Evolutionary conservation across 2,113 vertebrate genomes (phyloP).

Genomic region (Brevimyrus niger): DNA sequence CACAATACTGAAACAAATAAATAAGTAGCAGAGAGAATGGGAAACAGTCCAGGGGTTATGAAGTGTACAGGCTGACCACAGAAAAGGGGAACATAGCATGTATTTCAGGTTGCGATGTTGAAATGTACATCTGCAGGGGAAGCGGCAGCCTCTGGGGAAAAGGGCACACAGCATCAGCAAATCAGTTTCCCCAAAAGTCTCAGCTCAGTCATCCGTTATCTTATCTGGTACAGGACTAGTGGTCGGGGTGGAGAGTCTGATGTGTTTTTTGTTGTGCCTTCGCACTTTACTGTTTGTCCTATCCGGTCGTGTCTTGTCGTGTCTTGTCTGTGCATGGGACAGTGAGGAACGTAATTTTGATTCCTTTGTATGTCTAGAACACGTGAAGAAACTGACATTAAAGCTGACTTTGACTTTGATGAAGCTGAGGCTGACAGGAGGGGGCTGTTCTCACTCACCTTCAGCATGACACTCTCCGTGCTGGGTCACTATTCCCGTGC

Average conservation of each 20-base stretch:
- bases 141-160: not conserved
- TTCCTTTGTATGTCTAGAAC: too few relatives aligned
- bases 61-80: not conserved
- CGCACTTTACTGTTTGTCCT: too few relatives aligned
- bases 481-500: constrained; percentile 76
- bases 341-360: too few relatives aligned
- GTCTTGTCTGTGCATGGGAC: too few relatives aligned
- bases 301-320: too few relatives aligned
- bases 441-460: constrained; percentile 48
- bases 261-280: too few relatives aligned
- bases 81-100: constrained; percentile 27
- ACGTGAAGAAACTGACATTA: too few relatives aligned
- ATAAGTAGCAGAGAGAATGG: constrained; percentile 7
- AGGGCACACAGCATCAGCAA: not conserved
- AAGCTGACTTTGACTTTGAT: too few relatives aligned
- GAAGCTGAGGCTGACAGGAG: not conserved
- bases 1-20: not conserved
- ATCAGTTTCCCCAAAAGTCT: not conserved
- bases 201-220: not conserved
- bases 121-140: constrained; percentile 1
- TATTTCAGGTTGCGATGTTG: not conserved
- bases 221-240: not conserved
- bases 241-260: not conserved
- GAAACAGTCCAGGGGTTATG: constrained; percentile 26
- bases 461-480: constrained; percentile 61